Evolutionary conservation across 2,113 vertebrate genomes (phyloP).

Genomic region (Hemibagrus wyckioides): DNA sequence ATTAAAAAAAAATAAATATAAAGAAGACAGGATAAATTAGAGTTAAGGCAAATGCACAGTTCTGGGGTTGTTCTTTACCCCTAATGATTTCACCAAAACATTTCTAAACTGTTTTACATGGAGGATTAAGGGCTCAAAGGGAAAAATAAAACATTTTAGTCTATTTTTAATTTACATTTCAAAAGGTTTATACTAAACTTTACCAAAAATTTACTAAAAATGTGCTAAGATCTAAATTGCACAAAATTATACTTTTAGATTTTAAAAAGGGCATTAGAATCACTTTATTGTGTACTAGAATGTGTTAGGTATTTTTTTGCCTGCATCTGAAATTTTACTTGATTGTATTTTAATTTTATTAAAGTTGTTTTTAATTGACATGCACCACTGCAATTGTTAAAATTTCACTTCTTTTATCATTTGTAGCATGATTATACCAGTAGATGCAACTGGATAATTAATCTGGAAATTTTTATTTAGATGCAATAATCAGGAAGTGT

Average conservation of each 20-base stretch:
- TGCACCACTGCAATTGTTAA: background rate
- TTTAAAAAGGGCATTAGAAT: background rate
- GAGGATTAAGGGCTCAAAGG: constrained; percentile 45
- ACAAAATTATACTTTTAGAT: background rate
- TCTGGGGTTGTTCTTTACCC: constrained; percentile 34
- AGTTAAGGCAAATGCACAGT: constrained; percentile 44
- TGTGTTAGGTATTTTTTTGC: background rate
- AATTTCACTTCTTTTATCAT: background rate
- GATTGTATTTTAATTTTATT: background rate
- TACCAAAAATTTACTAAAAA: too few species aligned
- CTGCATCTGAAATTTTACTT: background rate
- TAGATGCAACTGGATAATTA: constrained; percentile 40
- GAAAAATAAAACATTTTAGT: background rate
- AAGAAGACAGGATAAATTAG: constrained; percentile 48
- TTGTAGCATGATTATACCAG: background rate
- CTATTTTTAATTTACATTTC: background rate
- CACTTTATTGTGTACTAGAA: background rate
- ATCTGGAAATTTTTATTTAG: constrained; percentile 2
- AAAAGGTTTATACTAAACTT: too few species aligned
- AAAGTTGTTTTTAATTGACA: background rate
- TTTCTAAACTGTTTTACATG: constrained; percentile 25
- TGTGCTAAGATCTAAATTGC: too few species aligned
- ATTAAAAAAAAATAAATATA: constrained; percentile 1
- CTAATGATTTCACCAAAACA: constrained; percentile 31
- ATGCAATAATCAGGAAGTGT: background rate